Evolutionary conservation across 2,888 invertebrate species (phyloP), one percentile per base, ranked within the genome.

Genomic region (Dryocosmus kuriphilus): DNA sequence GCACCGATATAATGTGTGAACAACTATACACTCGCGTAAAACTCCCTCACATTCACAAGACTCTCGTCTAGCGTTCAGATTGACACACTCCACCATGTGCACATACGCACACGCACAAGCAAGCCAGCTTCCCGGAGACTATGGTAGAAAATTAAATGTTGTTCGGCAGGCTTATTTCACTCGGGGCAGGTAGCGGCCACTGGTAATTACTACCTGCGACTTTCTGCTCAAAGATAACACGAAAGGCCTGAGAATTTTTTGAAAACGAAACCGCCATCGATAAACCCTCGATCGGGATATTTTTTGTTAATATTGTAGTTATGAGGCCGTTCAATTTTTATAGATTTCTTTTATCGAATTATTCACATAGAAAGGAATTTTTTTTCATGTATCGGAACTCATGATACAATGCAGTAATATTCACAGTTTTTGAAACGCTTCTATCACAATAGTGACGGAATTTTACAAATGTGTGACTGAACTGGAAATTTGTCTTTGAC

Each of bases 181-280:
- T 88, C 86, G 78, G 87, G 89, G 89, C 90, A 91, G 91, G 91
- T 91, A 91, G 91, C 91, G 90, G 91, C 91, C 91, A 91, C 91
- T 83, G 91, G 91, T 91, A 91, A 91, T 91, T 91, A 91, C 91
- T 89, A 90, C 90, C 90, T 89, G 85, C 79, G 88, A 89, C 87
- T 88, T 87, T 87, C 88, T 83, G 85, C 84, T 85, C 85, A 82
- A 80, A 86, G 87, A 86, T 85, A 81, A 86, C 86, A 86, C 84
- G 87, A 82, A 88, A 87, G 86, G 85, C 81, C 84, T 80, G 83
- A 84, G 79, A 80, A 81, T 85, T 86, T 87, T 85, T 86, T 85
- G 85, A 86, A 85, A 86, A 82, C 83, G 83, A 86, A 85, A 85
- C 83, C 82, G 82, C 83, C 82, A 79, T 83, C 81, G 2, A 57